Evolutionary conservation across 2,113 vertebrate genomes (phyloP), one percentile per base, ranked within the genome.

Genomic region (Nanorana parkeri): DNA sequence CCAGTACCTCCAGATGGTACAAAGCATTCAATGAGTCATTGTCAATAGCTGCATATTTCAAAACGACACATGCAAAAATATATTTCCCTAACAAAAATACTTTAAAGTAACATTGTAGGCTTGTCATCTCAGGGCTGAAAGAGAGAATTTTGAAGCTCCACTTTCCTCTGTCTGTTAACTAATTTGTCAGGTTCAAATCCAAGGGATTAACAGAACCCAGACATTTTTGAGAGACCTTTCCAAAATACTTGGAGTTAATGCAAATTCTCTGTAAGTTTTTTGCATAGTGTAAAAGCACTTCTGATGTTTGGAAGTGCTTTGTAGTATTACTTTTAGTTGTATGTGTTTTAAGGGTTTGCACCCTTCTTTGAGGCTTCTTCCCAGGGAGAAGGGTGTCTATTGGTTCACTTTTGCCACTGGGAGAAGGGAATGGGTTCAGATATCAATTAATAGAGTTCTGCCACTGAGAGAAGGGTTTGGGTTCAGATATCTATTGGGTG

Each of bases 1-100:
- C 63, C 83, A 83, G 66, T 28, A 65, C 24, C 58, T 87, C 71
- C 83, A 84, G 83, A 84, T 83, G 80, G 83, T 76, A 51, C 41
- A 80, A 68, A n/a, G 64, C 26, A 80, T 80, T 80, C 71, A 61
- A 68, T 80, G 81, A 83, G 64, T 75, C 68, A 66, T 63, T 84
- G 81, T 80, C 52, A 54, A 73, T 54, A 73, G 58, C 65, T 75
- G 68, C 69, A 26, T 79, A 75, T 76, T 75, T 71, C 79, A 86
- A 67, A 83, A 68, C 21, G 29, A 58, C 65, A 80, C 76, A 71
- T 66, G 72, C 29, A 83, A 83, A 65, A 60, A 75, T 64, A 72
- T 82, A 82, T 82, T 82, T 75, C 61, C 69, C 71, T 82, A 68
- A 83, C 72, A 75, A 83, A 83, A 21, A 74, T 58, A 64, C 64